These are phyloP conservation scores for Agrotis exclamationis DNA, from an alignment of 2,888 invertebrate species.

Conservation along the genomic window DNA sequence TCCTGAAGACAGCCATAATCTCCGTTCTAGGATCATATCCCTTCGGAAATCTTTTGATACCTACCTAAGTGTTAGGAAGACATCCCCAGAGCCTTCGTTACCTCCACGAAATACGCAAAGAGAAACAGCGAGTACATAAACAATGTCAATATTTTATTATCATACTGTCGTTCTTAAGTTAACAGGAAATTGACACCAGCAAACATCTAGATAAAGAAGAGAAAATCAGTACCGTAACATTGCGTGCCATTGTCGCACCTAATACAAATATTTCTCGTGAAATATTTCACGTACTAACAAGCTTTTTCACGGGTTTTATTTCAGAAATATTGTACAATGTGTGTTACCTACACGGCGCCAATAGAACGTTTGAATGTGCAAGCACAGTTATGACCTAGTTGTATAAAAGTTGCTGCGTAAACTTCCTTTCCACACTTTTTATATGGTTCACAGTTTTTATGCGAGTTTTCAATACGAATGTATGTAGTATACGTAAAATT, in stretches of 20 bases:
- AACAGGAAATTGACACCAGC: conserved; percentile 53
- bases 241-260: not conserved
- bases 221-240: conserved; percentile 19
- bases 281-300: conserved; percentile 13
- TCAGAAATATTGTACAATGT: conserved; percentile 36
- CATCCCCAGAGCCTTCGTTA: conserved; percentile 72
- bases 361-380: conserved; percentile 53
- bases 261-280: conserved; percentile 3
- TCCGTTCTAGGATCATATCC: conserved; percentile 64
- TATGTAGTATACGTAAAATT: conserved; percentile 15
- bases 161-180: conserved; percentile 33
- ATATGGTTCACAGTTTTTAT: conserved; percentile 57
- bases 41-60: conserved; percentile 74
- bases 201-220: conserved; percentile 20
- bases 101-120: conserved; percentile 57
- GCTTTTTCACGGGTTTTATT: conserved; percentile 45
- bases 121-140: conserved; percentile 53
- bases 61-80: conserved; percentile 67
- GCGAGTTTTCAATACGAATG: conserved; percentile 53
- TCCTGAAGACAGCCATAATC: conserved; percentile 66
- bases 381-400: conserved; percentile 67
- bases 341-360: conserved; percentile 22
- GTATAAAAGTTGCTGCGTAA: conserved; percentile 62
- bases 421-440: conserved; percentile 61
- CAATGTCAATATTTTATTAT: conserved; percentile 57